Percentiles rank a stretch among this genome's conserved stretches.
Conservation (phyloP, 2,888 invertebrate genomes). For the Drosophila fulvimacula region DNA sequence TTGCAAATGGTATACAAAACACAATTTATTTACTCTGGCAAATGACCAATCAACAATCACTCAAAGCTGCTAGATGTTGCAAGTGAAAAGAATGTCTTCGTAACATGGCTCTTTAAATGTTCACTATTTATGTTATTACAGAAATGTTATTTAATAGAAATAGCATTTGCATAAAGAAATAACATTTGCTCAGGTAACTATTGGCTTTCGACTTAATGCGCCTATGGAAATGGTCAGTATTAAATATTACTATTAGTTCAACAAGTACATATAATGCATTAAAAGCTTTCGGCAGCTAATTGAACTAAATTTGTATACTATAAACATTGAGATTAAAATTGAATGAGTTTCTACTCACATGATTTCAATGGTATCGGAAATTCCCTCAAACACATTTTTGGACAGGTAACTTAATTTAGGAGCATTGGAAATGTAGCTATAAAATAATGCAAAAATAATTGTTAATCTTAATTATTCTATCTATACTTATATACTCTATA, state of each 20-base stretch:
- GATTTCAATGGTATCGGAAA: constrained; percentile 85
- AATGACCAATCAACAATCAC: background rate
- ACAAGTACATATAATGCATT: background rate
- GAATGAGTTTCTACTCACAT: constrained; percentile 85
- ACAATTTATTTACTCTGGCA: background rate
- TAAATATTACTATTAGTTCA: background rate
- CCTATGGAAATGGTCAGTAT: background rate
- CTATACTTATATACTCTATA: background rate
- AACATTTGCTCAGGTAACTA: too few species aligned
- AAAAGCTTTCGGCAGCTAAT: background rate
- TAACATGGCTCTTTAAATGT: background rate
- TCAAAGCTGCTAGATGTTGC: background rate
- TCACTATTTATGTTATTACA: too few species aligned
- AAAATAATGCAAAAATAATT: background rate
- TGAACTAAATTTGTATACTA: background rate
- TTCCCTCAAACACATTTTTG: constrained; percentile 82
- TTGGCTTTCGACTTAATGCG: background rate
- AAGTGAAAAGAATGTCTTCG: too few species aligned
- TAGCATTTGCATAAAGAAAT: too few species aligned
- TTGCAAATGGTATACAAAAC: background rate
- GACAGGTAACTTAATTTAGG: constrained; percentile 86
- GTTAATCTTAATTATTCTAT: background rate
- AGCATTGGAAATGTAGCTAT: constrained; percentile 89
- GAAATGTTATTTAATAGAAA: too few species aligned
- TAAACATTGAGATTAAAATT: too few species aligned